Conservation (phyloP, 2,797 vertebrate genomes). For the Denticeps clupeoides region DNA sequence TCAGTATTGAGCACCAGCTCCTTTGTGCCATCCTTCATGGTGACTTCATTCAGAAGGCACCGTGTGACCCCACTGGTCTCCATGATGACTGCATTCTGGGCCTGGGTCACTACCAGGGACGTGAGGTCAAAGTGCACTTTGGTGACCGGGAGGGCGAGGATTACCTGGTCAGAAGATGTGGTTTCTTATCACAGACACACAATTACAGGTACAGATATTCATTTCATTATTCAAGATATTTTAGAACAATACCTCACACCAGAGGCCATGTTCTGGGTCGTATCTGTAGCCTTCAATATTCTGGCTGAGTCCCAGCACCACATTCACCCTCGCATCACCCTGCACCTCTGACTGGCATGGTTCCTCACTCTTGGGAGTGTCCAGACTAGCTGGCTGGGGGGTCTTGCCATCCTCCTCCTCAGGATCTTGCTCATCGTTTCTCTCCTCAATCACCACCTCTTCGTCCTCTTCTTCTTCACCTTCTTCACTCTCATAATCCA, state of each 20-base stretch:
- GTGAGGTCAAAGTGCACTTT: slow-evolving; percentile 84
- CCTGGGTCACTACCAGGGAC: slow-evolving; percentile 63
- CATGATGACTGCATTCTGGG: slow-evolving; percentile 65
- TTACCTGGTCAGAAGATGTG: slow-evolving; percentile 56
- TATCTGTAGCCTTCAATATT: slow-evolving; percentile 72
- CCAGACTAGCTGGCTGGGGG: neutral
- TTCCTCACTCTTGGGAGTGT: neutral
- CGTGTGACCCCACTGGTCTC: slow-evolving; percentile 80
- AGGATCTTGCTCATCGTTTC: slow-evolving; percentile 6
- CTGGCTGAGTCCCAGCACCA: slow-evolving; percentile 54
- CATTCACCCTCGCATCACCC: slow-evolving; percentile 50
- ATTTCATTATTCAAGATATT: too few relatives aligned
- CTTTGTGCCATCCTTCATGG: slow-evolving; percentile 53
- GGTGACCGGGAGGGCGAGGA: slow-evolving; percentile 66
- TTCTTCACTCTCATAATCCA: slow-evolving; percentile 90
- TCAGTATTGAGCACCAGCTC: slow-evolving; percentile 74
- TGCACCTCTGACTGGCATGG: neutral
- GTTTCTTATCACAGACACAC: neutral
- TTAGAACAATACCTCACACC: slow-evolving; percentile 73
- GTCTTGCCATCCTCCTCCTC: neutral
- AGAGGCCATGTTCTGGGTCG: slow-evolving; percentile 63
- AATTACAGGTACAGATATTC: neutral
- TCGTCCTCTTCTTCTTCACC: slow-evolving; percentile 43
- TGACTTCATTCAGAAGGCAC: slow-evolving; percentile 75
- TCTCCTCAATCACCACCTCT: slow-evolving; percentile 40